Percentiles rank a stretch among this genome's conserved stretches.
Evolutionary conservation across 1,140 invertebrate species (phyloP).

Genomic region (Heliconius congener): DNA sequence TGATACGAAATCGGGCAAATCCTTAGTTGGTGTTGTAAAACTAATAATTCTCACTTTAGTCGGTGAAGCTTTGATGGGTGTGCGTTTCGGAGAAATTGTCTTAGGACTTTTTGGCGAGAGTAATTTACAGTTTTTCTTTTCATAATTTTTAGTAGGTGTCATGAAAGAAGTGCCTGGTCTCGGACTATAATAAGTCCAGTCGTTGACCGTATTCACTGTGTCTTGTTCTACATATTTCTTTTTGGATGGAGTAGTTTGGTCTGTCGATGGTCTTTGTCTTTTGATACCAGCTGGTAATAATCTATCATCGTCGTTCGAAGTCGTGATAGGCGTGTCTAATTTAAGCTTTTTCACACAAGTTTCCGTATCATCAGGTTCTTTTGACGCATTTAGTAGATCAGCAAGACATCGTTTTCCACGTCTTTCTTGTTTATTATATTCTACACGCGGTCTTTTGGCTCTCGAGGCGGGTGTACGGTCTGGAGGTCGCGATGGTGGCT

Average conservation of each 20-base stretch:
- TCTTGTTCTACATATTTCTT: slow-evolving; percentile 36
- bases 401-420: slow-evolving; percentile 64
- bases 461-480: slow-evolving; percentile 78
- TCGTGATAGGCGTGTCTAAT: slow-evolving; percentile 38
- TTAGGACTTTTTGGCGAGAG: slow-evolving; percentile 55
- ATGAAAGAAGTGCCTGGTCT: slow-evolving; percentile 58
- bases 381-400: slow-evolving; percentile 56
- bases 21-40: slow-evolving; percentile 85
- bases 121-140: slow-evolving; percentile 50
- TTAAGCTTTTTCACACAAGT: slow-evolving; percentile 46
- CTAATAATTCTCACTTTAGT: slow-evolving; percentile 53
- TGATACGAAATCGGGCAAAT: slow-evolving; percentile 89
- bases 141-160: slow-evolving; percentile 67
- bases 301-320: slow-evolving; percentile 43
- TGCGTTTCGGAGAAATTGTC: slow-evolving; percentile 39
- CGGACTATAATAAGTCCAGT: slow-evolving; percentile 53
- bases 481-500: slow-evolving; percentile 64
- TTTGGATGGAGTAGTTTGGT: slow-evolving; percentile 27
- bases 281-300: slow-evolving; percentile 49
- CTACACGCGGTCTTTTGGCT: slow-evolving; percentile 41
- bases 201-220: slow-evolving; percentile 10
- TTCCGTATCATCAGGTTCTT: slow-evolving; percentile 50
- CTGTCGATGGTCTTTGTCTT: slow-evolving; percentile 34
- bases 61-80: slow-evolving; percentile 50
- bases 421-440: slow-evolving; percentile 31